phyloP scores from a whole-genome alignment of 2,797 vertebrate species.

The Mallotus villosus region DNA sequence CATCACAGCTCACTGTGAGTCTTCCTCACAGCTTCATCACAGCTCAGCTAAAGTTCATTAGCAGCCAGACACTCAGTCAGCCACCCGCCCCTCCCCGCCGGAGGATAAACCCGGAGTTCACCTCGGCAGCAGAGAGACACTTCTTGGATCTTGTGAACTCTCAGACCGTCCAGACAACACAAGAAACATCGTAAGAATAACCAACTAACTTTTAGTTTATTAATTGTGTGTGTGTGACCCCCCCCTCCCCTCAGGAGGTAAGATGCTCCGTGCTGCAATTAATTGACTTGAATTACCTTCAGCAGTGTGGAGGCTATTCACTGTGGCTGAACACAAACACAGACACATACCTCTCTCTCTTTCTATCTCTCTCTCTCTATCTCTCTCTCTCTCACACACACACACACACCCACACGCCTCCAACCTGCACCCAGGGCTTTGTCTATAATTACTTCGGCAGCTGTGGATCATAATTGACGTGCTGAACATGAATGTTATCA shows the following conservation, averaged over 20 bases:
- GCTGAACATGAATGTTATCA: conserved; percentile 43
- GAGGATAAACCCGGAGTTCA: no score
- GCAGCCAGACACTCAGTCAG: conserved; percentile 26
- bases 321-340: no score
- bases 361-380: background rate
- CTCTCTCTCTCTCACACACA: background rate
- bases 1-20: no score
- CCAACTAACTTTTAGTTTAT: no score
- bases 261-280: no score
- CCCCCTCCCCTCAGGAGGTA: background rate
- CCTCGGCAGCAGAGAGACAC: no score
- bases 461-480: conserved; percentile 40
- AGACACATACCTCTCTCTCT: background rate
- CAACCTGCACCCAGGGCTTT: conserved; percentile 6
- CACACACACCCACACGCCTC: background rate
- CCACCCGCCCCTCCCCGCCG: conserved; percentile 19
- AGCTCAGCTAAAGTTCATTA: conserved; percentile 55
- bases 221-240: background rate
- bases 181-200: no score
- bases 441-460: conserved; percentile 38
- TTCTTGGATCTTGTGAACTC: no score
- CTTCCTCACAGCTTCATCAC: no score
- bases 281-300: no score
- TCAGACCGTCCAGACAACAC: no score
- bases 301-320: no score